These are phyloP conservation scores for Folsomia candida DNA, from an alignment of 2,888 invertebrate genomes.

Conservation along the genomic window DNA sequence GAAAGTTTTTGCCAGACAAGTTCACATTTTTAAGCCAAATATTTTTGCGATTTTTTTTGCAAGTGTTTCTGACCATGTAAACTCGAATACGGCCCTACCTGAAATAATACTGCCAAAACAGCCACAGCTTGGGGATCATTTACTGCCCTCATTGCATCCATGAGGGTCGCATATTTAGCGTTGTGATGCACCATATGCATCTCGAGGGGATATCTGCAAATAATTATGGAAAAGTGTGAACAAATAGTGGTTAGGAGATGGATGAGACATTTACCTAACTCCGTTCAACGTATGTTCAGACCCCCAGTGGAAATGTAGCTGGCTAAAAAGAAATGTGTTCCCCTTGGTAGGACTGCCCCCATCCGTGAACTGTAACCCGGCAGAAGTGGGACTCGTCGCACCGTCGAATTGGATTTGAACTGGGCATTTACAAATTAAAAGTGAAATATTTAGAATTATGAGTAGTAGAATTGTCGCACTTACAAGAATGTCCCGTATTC, in stretches of 20 bases:
- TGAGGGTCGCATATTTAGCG: neutral
- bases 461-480: neutral
- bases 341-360: neutral
- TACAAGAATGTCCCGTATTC: neutral
- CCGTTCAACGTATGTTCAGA: neutral
- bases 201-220: neutral
- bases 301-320: neutral
- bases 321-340: neutral
- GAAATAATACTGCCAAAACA: neutral
- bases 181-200: neutral
- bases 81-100: neutral
- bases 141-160: neutral
- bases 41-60: too few species aligned
- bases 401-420: neutral
- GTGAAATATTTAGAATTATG: neutral
- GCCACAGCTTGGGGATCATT: neutral
- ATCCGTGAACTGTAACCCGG: neutral
- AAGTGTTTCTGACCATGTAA: too few species aligned
- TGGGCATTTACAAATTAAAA: neutral
- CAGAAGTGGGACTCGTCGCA: neutral
- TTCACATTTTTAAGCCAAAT: too few species aligned
- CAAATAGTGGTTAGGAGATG: too few species aligned
- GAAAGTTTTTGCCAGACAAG: too few species aligned
- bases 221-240: too few species aligned
- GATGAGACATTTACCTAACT: neutral